Conservation (phyloP, 1,140 invertebrate species). For the Sitodiplosis mosellana region DNA sequence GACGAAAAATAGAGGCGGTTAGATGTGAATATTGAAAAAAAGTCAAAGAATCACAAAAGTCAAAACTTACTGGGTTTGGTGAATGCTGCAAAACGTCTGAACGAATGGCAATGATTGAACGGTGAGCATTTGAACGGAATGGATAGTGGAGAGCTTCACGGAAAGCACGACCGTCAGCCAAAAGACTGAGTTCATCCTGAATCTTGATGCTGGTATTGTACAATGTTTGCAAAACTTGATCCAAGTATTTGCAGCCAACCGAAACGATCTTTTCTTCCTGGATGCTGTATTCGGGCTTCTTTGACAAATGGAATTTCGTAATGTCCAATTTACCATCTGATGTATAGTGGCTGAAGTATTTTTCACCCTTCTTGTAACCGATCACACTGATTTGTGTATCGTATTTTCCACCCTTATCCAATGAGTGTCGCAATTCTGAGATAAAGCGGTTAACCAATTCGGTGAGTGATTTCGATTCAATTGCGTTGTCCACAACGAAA, state of each 20-base stretch:
- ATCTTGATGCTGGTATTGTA: constrained; percentile 8
- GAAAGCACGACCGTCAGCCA: constrained; percentile 30
- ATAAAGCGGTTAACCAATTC: constrained; percentile 24
- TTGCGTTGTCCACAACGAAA: constrained; percentile 42
- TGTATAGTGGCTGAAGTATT: constrained; percentile 32
- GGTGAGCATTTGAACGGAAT: constrained; percentile 37
- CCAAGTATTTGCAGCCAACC: constrained; percentile 11
- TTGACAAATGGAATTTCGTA: constrained; percentile 30
- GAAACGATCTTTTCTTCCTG: constrained; percentile 4
- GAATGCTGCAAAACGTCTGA: constrained; percentile 14
- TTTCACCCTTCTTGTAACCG: constrained; percentile 32
- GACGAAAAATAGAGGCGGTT: constrained; percentile 13
- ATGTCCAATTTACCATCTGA: constrained; percentile 32
- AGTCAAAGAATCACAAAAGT: constrained; percentile 12
- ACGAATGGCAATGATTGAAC: constrained; percentile 34
- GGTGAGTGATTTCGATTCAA: constrained; percentile 20
- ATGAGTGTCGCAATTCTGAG: constrained; percentile 21
- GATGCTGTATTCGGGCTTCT: constrained; percentile 27
- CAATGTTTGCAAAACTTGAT: constrained; percentile 12
- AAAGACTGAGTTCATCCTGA: background rate
- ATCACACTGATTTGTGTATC: constrained; percentile 38
- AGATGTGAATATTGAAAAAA: constrained; percentile 13
- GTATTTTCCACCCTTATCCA: constrained; percentile 30
- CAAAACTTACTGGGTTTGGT: constrained; percentile 15
- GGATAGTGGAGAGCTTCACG: constrained; percentile 35